Conservation (phyloP, 30 jellyfish, hydroid and myxozoan genomes). For the Chrysaora quinquecirrha region DNA sequence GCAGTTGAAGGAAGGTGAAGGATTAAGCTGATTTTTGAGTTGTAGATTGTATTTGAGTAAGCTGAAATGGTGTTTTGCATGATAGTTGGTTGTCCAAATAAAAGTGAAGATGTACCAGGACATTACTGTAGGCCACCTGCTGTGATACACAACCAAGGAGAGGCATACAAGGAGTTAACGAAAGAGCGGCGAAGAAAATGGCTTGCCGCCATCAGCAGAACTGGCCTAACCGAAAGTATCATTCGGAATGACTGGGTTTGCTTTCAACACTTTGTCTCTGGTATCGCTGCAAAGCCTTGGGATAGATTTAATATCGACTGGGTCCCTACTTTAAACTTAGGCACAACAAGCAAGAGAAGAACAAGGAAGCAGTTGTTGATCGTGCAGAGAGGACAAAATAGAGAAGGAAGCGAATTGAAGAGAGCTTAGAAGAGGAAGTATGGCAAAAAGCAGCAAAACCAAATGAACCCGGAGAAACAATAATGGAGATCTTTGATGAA, state of each 20-base stretch:
- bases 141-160: not conserved
- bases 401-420: not conserved
- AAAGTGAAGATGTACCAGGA: not conserved
- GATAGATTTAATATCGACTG: not conserved
- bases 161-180: constrained; percentile 1
- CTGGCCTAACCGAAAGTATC: constrained; percentile 2
- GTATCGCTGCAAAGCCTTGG: not conserved
- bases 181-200: not conserved
- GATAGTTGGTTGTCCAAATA: not conserved
- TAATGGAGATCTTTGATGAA: not conserved
- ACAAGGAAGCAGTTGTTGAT: not conserved
- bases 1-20: not conserved
- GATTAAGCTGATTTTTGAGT: not conserved
- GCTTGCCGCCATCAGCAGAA: constrained; percentile 7
- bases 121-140: not conserved
- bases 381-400: not conserved
- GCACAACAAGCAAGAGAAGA: constrained; percentile 1
- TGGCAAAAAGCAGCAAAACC: not conserved
- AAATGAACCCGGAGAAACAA: not conserved
- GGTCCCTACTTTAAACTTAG: not conserved
- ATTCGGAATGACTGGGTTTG: constrained; percentile 8
- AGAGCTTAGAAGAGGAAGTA: not conserved
- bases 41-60: not conserved
- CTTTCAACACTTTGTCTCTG: not conserved
- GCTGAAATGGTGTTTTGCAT: not conserved